Base-by-base conservation (phyloP, 1,140 invertebrate species). In the Elymnias hypermnestra region DNA sequence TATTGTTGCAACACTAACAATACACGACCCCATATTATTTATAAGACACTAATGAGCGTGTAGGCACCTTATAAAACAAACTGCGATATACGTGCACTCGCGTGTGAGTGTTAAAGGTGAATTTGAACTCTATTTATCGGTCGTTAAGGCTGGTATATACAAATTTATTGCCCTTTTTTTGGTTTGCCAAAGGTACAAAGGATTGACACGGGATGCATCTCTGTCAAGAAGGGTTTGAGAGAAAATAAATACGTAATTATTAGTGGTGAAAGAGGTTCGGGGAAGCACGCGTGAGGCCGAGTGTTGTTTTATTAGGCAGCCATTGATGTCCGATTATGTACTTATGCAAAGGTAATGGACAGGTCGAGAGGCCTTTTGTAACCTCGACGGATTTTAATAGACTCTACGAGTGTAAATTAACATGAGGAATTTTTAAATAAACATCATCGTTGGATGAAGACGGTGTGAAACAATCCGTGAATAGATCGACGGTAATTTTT, bases 181-280 rank as follows among this genome's bases (percentile, higher is more conserved):
- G 22, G 19, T 33, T 57, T 45, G 58, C 47, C 19, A 26, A 18
- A 26, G 28, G 39, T 43, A 69, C 63, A 68, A 72, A 63, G 56
- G 61, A 63, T 53, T 69, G 68, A 72, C 64, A 65, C 59, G 64
- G 64, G 64, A 58, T 61, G 68, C 57, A 63, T 69, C 67, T 64
- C 53, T 64, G 59, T 57, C 56, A 53, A 52, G 63, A 57, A n/a
- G 61, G 65, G 60, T 62, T 69, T 49, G 56, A 69, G 58, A 64
- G 65, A 69, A 72, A 69, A 72, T 69, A 69, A 66, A 66, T 62
- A 63, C 54, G 58, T 72, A 72, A 72, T 72, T 63, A 72, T 70
- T 47, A 52, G 49, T 47, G 22, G 37, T 41, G 28, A 35, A 39
- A 52, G 56, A 49, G 61, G 42, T 69, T 66, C 65, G 57, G 33